Conservation (phyloP, 1,140 invertebrate genomes). For the Ephestia elutella region DNA sequence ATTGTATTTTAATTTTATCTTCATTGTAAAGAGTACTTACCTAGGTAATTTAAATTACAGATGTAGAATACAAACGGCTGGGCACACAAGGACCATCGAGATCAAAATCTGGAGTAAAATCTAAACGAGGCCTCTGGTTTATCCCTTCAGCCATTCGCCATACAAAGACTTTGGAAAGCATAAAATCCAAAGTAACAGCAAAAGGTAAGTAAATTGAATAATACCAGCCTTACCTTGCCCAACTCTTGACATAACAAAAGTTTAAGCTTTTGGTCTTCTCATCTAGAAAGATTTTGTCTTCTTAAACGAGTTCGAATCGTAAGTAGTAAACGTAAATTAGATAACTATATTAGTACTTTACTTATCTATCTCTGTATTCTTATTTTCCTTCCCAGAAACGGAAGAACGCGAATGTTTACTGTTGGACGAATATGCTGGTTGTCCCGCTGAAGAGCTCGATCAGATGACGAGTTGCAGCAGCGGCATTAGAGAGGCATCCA, state of each 20-base stretch:
- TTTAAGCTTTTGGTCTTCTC: no score
- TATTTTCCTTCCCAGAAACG: constrained; percentile 36
- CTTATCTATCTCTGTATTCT: no score
- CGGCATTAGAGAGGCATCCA: constrained; percentile 43
- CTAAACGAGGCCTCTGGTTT: constrained; percentile 59
- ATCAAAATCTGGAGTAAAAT: constrained; percentile 44
- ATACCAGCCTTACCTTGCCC: no score
- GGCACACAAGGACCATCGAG: constrained; percentile 42
- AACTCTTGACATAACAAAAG: no score
- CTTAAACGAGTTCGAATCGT: no score
- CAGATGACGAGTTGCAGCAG: constrained; percentile 45
- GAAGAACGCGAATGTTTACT: constrained; percentile 74
- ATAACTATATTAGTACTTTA: no score
- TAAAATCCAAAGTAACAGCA: constrained; percentile 58
- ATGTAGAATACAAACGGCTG: constrained; percentile 63
- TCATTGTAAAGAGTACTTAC: no score
- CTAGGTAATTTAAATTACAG: constrained; percentile 40
- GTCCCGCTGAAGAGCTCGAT: constrained; percentile 51
- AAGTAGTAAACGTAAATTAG: no score
- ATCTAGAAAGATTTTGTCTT: no score
- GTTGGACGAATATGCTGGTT: constrained; percentile 70
- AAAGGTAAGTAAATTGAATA: constrained; percentile 41
- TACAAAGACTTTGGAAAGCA: constrained; percentile 66
- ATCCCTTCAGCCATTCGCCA: constrained; percentile 62
- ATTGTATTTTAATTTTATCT: no score